Evolutionary conservation across 2,113 vertebrate species (phyloP).

Genomic region (Blennius ocellaris): DNA sequence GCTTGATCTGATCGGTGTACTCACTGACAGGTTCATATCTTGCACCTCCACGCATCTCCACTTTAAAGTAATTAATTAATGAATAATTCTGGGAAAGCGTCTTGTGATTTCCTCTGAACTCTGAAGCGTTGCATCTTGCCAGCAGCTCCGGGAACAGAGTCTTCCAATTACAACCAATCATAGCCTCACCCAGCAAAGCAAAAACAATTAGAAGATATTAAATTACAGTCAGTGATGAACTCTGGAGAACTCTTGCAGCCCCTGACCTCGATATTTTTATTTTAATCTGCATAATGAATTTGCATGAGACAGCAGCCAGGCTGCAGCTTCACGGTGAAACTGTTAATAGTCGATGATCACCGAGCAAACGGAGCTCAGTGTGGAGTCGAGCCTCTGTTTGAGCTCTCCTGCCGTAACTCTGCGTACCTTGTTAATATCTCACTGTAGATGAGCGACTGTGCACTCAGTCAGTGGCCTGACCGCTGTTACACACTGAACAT

Average conservation of each 20-base stretch:
- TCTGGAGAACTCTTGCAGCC: conserved; percentile 18
- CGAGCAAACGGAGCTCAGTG: neutral
- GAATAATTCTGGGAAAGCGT: too few relatives aligned
- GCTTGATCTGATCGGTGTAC: too few relatives aligned
- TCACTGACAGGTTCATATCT: too few relatives aligned
- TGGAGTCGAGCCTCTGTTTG: neutral
- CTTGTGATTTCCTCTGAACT: conserved; percentile 7
- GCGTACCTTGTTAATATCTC: neutral
- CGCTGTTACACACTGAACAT: neutral
- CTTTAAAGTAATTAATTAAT: too few relatives aligned
- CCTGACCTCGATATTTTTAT: conserved; percentile 18
- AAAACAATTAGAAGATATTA: conserved; percentile 48
- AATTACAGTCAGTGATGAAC: conserved; percentile 45
- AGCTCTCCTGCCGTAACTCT: neutral
- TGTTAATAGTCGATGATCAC: conserved; percentile 20
- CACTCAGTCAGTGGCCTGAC: neutral
- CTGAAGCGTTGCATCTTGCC: conserved; percentile 26
- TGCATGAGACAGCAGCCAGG: conserved; percentile 3
- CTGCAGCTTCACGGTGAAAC: conserved; percentile 17
- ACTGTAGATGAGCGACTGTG: conserved; percentile 9
- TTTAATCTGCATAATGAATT: conserved; percentile 37
- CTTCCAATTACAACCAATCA: conserved; percentile 48
- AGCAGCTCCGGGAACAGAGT: conserved; percentile 25
- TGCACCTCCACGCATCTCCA: too few relatives aligned
- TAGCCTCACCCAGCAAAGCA: conserved; percentile 41